Evolutionary conservation across 1,140 invertebrate species (phyloP), one percentile per base, ranked within the genome.

Genomic region (Hylaeus anthracinus): DNA sequence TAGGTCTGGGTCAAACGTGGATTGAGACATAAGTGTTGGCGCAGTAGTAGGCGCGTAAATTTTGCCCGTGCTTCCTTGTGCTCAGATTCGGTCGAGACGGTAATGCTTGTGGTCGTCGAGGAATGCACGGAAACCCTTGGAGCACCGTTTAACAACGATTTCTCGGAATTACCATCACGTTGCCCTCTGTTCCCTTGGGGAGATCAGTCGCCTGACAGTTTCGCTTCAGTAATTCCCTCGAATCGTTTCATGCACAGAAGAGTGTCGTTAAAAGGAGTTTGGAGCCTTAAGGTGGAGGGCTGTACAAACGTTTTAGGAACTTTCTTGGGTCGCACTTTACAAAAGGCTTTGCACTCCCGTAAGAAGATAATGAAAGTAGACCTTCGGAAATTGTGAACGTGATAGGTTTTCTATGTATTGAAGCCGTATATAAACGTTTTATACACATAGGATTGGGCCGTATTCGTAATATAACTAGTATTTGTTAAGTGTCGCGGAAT

Each of bases 121-220:
- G 80, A 71, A 82, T 72, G 80, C 67, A 66, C 37, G 61, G 79
- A 53, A 67, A 78, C 66, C 74, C 74, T 78, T 71, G 37, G 53
- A 78, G 43, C 15, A 8, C 75, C 67, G 55, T 78, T 82, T 78
- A 51, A 67, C 74, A 81, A 66, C 66, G 79, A 76, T 77, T 53
- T 53, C 51, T 41, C 37, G 73, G 66, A 70, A 76, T 76, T 81
- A 81, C 60, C n/a, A 63, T 64, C 79, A 51, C 79, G 65, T 60
- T 70, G 9, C 37, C 15, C 45, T 10, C 43, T 9, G 64, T 53
- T 80, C 64, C 56, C 14, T 69, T 48, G 8, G 10, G n/a, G 1
- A 65, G 48, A 70, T 76, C 55, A 55, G 72, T 53, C 56, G 64
- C 2, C 45, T 60, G 51, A 69, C 79, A 58, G 55, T 81, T 71